Evolutionary conservation across 2,797 vertebrate species (phyloP).

Genomic region (Hydrophis major): DNA sequence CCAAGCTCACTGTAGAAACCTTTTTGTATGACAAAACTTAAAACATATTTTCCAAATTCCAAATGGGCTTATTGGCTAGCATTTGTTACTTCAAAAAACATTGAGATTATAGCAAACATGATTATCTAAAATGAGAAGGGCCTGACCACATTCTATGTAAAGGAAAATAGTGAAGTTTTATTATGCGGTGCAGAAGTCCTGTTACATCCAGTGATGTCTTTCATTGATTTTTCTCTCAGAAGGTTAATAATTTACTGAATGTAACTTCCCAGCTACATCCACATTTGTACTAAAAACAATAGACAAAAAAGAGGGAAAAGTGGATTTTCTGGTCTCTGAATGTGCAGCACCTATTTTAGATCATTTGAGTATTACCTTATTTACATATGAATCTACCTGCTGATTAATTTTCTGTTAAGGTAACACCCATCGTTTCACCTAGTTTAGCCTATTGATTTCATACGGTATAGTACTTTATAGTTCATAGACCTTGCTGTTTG

Average conservation of each 20-base stretch:
- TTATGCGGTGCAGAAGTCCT: background rate
- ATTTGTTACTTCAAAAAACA: background rate
- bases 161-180: background rate
- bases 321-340: background rate
- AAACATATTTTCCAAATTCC: background rate
- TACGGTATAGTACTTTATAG: background rate
- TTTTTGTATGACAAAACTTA: background rate
- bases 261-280: background rate
- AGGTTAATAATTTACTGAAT: constrained; percentile 14
- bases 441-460: constrained; percentile 7
- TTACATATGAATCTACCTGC: background rate
- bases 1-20: background rate
- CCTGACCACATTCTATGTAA: background rate
- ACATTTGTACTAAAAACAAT: background rate
- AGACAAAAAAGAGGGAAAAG: background rate
- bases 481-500: background rate
- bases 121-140: background rate
- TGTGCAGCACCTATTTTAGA: background rate
- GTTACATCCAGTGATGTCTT: background rate
- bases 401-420: constrained; percentile 12
- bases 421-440: background rate
- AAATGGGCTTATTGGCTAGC: background rate
- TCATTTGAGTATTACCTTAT: background rate
- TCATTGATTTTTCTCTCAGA: background rate
- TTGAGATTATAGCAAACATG: background rate